Evolutionary conservation across 2,797 vertebrate species (phyloP).

Genomic region (Chrosomus eos): DNA sequence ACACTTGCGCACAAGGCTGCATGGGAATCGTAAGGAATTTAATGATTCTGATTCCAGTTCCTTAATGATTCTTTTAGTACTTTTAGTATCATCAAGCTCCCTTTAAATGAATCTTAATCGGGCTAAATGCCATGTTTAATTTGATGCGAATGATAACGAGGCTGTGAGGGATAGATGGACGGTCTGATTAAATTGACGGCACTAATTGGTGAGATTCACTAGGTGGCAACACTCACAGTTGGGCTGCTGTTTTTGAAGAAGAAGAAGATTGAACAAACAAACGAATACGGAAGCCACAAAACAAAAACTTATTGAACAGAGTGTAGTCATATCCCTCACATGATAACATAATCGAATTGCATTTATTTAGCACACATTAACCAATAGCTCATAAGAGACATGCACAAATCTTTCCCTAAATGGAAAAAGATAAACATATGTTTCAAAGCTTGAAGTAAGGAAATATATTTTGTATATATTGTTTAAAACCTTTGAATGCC

Average conservation of each 20-base stretch:
- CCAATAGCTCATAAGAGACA: background rate
- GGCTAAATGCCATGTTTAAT: constrained; percentile 19
- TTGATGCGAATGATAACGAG: background rate
- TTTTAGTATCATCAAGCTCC: background rate
- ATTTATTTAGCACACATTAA: background rate
- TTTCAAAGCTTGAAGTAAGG: background rate
- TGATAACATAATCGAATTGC: background rate
- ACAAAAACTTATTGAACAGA: background rate
- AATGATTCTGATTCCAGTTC: background rate
- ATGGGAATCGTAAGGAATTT: background rate
- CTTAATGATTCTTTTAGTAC: background rate
- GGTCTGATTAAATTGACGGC: background rate
- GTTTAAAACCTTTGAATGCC: background rate
- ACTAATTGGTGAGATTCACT: background rate
- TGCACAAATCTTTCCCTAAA: background rate
- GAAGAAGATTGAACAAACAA: background rate
- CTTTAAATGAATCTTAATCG: background rate
- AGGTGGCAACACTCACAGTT: constrained; percentile 1
- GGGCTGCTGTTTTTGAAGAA: background rate
- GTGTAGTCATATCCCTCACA: background rate
- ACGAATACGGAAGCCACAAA: background rate
- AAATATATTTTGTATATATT: background rate
- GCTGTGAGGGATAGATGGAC: background rate
- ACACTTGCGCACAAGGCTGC: background rate
- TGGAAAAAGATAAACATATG: background rate